Percentiles rank a stretch among this genome's conserved stretches.
Evolutionary conservation across 2,113 vertebrate genomes (phyloP).

Genomic region (Phrynocephalus versicolor): DNA sequence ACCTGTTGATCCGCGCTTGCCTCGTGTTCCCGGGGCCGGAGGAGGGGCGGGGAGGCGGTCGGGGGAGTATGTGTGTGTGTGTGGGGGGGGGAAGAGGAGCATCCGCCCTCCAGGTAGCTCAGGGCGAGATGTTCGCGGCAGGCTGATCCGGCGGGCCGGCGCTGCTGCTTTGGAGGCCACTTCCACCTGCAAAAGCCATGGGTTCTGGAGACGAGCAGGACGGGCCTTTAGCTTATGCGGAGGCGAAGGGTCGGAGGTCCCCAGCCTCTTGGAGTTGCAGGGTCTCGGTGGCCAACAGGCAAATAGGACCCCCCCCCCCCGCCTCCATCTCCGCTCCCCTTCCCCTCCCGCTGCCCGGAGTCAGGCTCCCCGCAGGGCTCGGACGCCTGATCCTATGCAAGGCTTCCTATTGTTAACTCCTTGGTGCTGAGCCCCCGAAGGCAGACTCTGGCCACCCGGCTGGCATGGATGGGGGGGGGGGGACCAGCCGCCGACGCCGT

Average conservation of each 20-base stretch:
- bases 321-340: not conserved
- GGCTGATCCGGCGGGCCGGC: too few species aligned
- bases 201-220: not conserved
- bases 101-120: not conserved
- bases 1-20: not conserved
- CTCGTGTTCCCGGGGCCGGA: not conserved
- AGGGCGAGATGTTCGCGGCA: not conserved
- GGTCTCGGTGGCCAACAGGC: not conserved
- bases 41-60: not conserved
- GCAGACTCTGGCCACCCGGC: too few species aligned
- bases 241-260: not conserved
- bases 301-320: not conserved
- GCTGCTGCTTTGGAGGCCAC: too few species aligned
- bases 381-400: too few species aligned
- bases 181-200: too few species aligned
- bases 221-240: too few species aligned
- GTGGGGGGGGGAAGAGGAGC: not conserved
- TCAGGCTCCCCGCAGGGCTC: too few species aligned
- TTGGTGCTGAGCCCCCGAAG: too few species aligned
- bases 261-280: not conserved
- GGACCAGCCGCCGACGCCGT: too few species aligned
- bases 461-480: too few species aligned
- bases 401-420: too few species aligned
- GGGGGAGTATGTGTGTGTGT: not conserved
- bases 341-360: too few species aligned